A percentile compares a stretch with the other conserved stretches of the same genome.
phyloP scores from a whole-genome alignment of 2,888 invertebrate genomes.

The Cheilosia pagana region DNA sequence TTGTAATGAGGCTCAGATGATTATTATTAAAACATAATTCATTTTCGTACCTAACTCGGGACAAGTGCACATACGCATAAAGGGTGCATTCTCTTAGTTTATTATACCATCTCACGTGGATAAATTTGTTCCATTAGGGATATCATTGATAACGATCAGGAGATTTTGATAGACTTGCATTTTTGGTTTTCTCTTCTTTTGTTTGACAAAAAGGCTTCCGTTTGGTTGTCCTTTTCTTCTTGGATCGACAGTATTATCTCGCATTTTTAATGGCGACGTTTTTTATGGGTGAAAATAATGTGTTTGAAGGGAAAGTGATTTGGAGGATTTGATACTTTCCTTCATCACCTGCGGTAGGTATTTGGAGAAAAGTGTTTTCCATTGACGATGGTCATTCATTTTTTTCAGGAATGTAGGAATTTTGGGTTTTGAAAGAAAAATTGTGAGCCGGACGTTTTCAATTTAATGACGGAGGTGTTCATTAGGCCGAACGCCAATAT shows the following conservation, averaged over 20 bases:
- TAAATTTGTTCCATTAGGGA: conserved; percentile 10
- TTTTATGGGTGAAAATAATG: conserved; percentile 19
- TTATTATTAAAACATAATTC: conserved; percentile 23
- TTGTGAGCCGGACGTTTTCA: background rate
- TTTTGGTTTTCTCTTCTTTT: background rate
- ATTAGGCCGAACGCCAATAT: background rate
- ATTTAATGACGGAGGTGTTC: background rate
- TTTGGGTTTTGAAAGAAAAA: background rate
- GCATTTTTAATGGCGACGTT: conserved; percentile 15
- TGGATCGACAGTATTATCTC: background rate
- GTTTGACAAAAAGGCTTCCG: conserved; percentile 7
- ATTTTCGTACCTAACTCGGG: background rate
- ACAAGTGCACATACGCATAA: background rate
- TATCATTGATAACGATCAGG: background rate
- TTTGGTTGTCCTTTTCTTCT: conserved; percentile 13
- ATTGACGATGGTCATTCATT: background rate
- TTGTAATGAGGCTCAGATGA: conserved; percentile 9
- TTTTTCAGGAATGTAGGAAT: background rate
- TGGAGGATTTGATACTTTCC: background rate
- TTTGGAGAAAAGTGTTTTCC: background rate
- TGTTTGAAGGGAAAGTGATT: conserved; percentile 18
- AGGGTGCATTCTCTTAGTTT: background rate
- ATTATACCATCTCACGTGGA: conserved; percentile 13
- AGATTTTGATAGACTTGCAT: background rate
- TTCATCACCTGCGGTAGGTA: conserved; percentile 48